phyloP scores from a whole-genome alignment of 2,888 invertebrate genomes.

The Blastobasis lacticolella region DNA sequence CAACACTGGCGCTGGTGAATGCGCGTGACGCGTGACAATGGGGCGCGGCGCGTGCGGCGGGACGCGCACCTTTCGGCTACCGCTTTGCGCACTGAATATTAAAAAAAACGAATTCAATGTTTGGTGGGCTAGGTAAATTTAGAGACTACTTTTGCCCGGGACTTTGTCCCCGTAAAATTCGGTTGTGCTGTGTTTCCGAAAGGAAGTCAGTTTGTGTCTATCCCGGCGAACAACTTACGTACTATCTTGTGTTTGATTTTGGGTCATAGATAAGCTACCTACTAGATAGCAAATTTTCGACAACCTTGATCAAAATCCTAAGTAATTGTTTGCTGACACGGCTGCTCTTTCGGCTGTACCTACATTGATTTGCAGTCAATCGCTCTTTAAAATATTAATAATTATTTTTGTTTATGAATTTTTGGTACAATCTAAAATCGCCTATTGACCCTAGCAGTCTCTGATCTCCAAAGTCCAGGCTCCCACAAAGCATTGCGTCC shows the following conservation, averaged over 20 bases:
- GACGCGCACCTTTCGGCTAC: constrained; percentile 43
- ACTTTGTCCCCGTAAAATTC: too few relatives aligned
- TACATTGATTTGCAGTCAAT: neutral
- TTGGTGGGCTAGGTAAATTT: too few relatives aligned
- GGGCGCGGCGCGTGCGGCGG: constrained; percentile 56
- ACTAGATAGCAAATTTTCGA: neutral
- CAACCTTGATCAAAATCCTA: neutral
- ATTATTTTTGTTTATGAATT: neutral
- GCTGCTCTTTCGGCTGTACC: neutral
- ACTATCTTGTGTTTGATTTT: constrained; percentile 6
- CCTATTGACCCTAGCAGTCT: constrained; percentile 33
- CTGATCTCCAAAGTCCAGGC: constrained; percentile 31
- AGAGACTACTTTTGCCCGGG: too few relatives aligned
- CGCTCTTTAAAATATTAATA: neutral
- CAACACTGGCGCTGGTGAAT: constrained; percentile 41
- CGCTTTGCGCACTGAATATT: too few relatives aligned
- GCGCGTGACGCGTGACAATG: constrained; percentile 62
- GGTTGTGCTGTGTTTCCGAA: too few relatives aligned
- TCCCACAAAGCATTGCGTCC: constrained; percentile 41
- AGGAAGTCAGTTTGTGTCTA: too few relatives aligned
- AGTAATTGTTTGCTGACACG: neutral
- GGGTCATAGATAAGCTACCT: constrained; percentile 1
- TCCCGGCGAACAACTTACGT: neutral
- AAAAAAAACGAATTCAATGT: too few relatives aligned
- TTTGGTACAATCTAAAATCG: constrained; percentile 3